Base-by-base conservation (phyloP, 2,797 vertebrate species). In the Artibeus jamaicensis region DNA sequence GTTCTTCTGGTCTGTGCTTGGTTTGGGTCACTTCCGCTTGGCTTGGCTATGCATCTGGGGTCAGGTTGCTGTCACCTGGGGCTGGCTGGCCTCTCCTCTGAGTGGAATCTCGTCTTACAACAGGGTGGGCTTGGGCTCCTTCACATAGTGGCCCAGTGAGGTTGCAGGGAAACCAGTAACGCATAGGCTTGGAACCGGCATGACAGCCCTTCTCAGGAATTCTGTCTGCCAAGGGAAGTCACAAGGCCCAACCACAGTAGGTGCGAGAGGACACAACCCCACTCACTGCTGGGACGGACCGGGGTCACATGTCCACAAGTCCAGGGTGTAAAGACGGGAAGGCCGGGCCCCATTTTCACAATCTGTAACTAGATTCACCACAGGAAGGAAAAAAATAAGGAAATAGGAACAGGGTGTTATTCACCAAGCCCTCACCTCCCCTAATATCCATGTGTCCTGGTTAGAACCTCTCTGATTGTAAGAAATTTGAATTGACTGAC, bases 21-120 rank as follows among this genome's bases (percentile, higher is more conserved):
- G 29, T 12, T 42, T 44, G 37, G 42, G 7, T 81, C 18, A 24
- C 57, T 22, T 50, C 29, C 24, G 37, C 74, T 53, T 2, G 12
- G 37, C 10, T 81, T 34, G 4, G 4, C 14, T 18, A 11, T 0
- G 15, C 9, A 2, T 70, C 15, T n/a, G 26, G 16, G 22, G 26
- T n/a, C 59, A 24, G 16, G 14, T 3, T 81, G 37, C 59, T 89
- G 50, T 71, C 32, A 22, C 50, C 5, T 2, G 29, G 59, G 59
- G 12, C 16, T 42, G 39, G 39, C 39, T 42, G 39, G 39, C 39
- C 39, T 55, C 46, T 86, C 7, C 24, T 74, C 11, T 24, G 2
- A 5, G 15, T 39, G 18, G 10, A 24, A 22, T 32, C 37, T 55
- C 29, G 71, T n/a, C 24, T 86, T 26, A 21, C 14, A 18, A 15